Evolutionary conservation across 2,888 invertebrate species (phyloP), one percentile per base, ranked within the genome.

Genomic region (Oconnorella tubifera): DNA sequence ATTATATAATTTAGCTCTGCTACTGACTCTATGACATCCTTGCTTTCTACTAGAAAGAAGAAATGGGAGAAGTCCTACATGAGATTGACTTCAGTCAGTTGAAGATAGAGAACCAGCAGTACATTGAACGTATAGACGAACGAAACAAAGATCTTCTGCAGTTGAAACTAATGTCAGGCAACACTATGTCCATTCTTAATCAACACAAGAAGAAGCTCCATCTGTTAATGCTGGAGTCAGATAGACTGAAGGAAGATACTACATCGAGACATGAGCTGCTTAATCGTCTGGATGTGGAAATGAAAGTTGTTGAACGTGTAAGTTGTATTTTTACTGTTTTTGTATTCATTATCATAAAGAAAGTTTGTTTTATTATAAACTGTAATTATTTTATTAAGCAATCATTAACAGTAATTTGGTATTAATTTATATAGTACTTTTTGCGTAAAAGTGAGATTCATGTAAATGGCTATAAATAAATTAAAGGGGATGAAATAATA

Each of bases 61-160:
- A 82, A 67, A 81, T 82, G 80, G 82, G 82, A 31, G 82, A 82
- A 69, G 80, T 80, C 1, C 70, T 82, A 33, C 81, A 82, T 71
- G 82, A 82, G 65, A 82, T 82, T n/a, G 82, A 82, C 69, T 82
- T 82, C 70, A 78, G 80, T 62, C 82, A 82, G 69, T 66, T 82
- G 66, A 80, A 81, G 73, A 82, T 82, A 57, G 82, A 82, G 66
- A 82, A 82, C 70, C 78, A 78, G 66, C 82, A 82, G 70, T 82
- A 81, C 64, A 70, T 82, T 68, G 81, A 80, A 69, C 81, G 80
- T 70, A 82, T 82, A 25, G 82, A 82, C 70, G 81, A 82, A 67
- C 74, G 81, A 57, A 82, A 82, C 70, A 77, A 78, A 64, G 82
- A 82, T 66, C 69, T 82, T 49, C 72, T 82, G 29, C 68, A 78